Percentiles rank a stretch among this genome's conserved stretches.
Conservation (phyloP, 2,888 invertebrate species). For the Penaeus monodon region DNA sequence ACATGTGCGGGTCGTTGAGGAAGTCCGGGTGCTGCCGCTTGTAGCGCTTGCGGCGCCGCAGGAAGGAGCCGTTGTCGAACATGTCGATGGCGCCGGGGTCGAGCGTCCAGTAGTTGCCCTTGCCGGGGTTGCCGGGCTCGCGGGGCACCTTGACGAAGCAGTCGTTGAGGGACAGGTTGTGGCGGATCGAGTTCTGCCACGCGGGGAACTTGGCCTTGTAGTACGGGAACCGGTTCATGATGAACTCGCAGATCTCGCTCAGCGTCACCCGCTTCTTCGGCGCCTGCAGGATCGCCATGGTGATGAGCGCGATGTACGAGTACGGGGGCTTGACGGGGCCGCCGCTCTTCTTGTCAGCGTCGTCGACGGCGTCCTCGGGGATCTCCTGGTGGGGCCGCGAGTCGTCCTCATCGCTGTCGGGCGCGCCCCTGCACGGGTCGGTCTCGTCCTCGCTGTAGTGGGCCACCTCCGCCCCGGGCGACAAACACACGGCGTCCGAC, state of each 20-base stretch:
- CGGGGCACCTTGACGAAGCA: constrained; percentile 98
- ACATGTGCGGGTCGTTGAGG: constrained; percentile 64
- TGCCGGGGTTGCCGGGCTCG: constrained; percentile 96
- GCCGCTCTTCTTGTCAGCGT: constrained; percentile 68
- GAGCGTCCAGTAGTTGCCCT: constrained; percentile 94
- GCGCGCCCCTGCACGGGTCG: neutral
- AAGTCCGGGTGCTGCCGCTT: constrained; percentile 77
- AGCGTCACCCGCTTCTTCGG: constrained; percentile 96
- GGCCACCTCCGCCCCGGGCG: constrained; percentile 20
- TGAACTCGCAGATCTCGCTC: constrained; percentile 98
- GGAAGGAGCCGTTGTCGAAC: constrained; percentile 99
- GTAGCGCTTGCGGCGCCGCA: constrained; percentile 92
- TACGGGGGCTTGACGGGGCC: constrained; percentile 91
- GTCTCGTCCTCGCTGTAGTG: constrained; percentile 10
- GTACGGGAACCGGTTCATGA: constrained; percentile 96
- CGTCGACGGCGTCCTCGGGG: constrained; percentile 28
- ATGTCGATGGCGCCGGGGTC: constrained; percentile 98
- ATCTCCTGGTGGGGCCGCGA: constrained; percentile 17
- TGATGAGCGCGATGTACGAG: constrained; percentile 98
- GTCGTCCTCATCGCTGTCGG: constrained; percentile 27
- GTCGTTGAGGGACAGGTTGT: constrained; percentile 94
- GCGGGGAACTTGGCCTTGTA: constrained; percentile 98
- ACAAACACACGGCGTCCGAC: constrained; percentile 26
- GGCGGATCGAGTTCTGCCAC: constrained; percentile 99
- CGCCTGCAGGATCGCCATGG: constrained; percentile 97